These are phyloP conservation scores for Brachypalpus laphriformis DNA, from an alignment of 2,888 invertebrate species.

Conservation along the genomic window DNA sequence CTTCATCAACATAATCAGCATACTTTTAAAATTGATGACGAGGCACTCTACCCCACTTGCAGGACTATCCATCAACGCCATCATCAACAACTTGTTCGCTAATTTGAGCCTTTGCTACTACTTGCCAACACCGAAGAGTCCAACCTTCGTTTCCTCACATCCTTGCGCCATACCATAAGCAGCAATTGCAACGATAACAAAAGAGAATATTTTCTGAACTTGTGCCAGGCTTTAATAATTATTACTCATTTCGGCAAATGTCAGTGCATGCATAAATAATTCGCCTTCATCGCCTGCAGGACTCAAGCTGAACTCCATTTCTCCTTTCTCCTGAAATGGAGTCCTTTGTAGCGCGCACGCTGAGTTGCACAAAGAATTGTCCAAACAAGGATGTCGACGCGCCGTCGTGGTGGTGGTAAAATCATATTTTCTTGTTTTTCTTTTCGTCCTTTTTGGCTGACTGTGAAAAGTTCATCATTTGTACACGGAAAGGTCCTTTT, in stretches of 20 bases:
- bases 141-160: background rate
- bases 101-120: slow-evolving; percentile 9
- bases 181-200: slow-evolving; percentile 7
- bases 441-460: background rate
- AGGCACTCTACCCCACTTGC: background rate
- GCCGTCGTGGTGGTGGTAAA: slow-evolving; percentile 1
- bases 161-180: slow-evolving; percentile 1
- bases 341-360: slow-evolving; percentile 5
- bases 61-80: slow-evolving; percentile 25
- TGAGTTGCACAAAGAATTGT: slow-evolving; percentile 23
- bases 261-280: slow-evolving; percentile 60
- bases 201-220: slow-evolving; percentile 28
- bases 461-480: slow-evolving; percentile 44
- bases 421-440: background rate
- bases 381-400: slow-evolving; percentile 34
- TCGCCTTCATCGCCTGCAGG: slow-evolving; percentile 27
- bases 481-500: slow-evolving; percentile 15
- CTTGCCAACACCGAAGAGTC: background rate
- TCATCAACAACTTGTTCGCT: slow-evolving; percentile 38
- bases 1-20: slow-evolving; percentile 7
- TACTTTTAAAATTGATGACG: slow-evolving; percentile 1
- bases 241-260: slow-evolving; percentile 60
- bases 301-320: background rate
- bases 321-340: background rate
- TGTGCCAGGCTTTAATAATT: slow-evolving; percentile 56